Conservation (phyloP, 2,888 invertebrate species). For the Ligdia adustata region DNA sequence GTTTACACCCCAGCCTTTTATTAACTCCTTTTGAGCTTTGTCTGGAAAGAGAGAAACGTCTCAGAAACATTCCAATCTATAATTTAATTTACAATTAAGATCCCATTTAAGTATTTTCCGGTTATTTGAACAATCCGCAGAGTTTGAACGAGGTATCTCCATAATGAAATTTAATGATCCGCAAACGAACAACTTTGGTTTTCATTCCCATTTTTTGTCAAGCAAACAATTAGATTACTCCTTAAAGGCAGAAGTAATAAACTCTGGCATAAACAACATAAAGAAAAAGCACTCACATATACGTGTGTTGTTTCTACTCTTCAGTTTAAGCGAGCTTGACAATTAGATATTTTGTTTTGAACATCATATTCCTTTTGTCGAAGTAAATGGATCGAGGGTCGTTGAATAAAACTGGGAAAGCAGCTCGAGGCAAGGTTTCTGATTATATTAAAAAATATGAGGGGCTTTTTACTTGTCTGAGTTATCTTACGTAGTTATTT, state of each 20-base stretch:
- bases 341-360: slow-evolving; percentile 22
- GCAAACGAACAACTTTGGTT: slow-evolving; percentile 42
- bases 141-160: slow-evolving; percentile 55
- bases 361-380: slow-evolving; percentile 17
- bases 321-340: slow-evolving; percentile 13
- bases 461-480: slow-evolving; percentile 17
- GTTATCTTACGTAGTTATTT: slow-evolving; percentile 5
- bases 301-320: slow-evolving; percentile 2
- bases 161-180: slow-evolving; percentile 62
- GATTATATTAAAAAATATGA: slow-evolving; percentile 24
- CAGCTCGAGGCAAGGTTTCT: slow-evolving; percentile 24
- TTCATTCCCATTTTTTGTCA: slow-evolving; percentile 29
- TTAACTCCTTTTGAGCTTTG: slow-evolving; percentile 29
- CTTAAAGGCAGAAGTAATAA: slow-evolving; percentile 14
- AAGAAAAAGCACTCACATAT: slow-evolving; percentile 4
- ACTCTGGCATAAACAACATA: slow-evolving; percentile 15
- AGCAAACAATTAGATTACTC: slow-evolving; percentile 21
- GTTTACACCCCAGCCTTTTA: slow-evolving; percentile 32
- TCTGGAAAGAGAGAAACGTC: slow-evolving; percentile 32
- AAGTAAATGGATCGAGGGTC: slow-evolving; percentile 24
- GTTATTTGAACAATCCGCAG: slow-evolving; percentile 57
- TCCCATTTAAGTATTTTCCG: slow-evolving; percentile 60
- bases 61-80: slow-evolving; percentile 39
- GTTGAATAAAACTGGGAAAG: slow-evolving; percentile 19
- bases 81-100: slow-evolving; percentile 62